Base-by-base conservation (phyloP, 2,888 invertebrate species). In the Tubulanus polymorphus region DNA sequence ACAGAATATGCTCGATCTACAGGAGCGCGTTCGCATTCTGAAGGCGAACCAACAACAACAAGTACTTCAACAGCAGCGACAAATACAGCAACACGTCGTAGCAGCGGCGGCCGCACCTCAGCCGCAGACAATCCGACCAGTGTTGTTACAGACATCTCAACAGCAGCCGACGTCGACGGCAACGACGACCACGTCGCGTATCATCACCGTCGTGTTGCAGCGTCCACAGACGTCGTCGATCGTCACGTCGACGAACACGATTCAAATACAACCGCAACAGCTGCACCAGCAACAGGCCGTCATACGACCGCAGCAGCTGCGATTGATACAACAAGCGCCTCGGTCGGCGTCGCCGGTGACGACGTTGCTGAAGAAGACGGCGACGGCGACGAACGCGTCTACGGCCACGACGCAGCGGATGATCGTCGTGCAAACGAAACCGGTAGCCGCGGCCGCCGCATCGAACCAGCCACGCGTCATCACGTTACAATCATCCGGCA, bases 1-100 rank as follows among this genome's bases (percentile, higher is more conserved):
- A 46, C 72, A 75, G 61, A 69, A 74, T 55, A 69, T 74, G 67
- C 60, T 73, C 12, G 74, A 74, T 37, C 56, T 74, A 6, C 75
- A 76, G 55, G 76, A 76, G 54, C 59, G 68, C 15, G 60, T 73
- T 46, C 59, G 73, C 15, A 66, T 67, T 15, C 51, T 74, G 27
- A 67, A 69, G 51, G 71, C 73, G 1, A 70, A 73, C 56, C 72
- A 73, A 52, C 68, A 70, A 59, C 58, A 61, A 49, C 55, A 53
- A 47, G 37, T 59, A 47, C 56, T 69, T 60, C 64, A 63, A 51
- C 66, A 63, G 53, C 70, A 70, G 51, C 60, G 64, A 41, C 65
- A 61, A 23, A 41, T 41, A 3, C 41, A 41, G 35, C 35, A 32
- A 32, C 35, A n/a, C n/a, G n/a, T n/a, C n/a, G 37, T 59, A 61